Base-by-base conservation (phyloP, 2,888 invertebrate genomes). In the Mesorhabditis belari region DNA sequence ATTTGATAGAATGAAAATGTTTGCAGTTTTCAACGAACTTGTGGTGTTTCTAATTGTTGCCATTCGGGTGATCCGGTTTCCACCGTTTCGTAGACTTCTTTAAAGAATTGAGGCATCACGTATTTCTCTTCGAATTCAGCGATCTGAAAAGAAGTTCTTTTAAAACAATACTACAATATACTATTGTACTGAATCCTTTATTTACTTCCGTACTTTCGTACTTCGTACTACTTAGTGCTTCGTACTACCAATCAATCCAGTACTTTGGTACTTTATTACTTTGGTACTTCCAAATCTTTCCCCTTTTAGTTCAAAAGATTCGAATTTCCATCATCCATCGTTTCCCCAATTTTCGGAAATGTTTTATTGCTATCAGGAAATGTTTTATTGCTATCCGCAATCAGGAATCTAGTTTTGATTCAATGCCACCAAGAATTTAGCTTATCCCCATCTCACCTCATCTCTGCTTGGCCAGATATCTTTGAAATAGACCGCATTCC, bases 21-120 rank as follows among this genome's bases (percentile, higher is more conserved):
- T 12, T 9, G 9, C 9, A 35, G 9, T 9, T 50, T 1, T 12
- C 5, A 5, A 9, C 25, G 35, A 5, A 60, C 68, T 23, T 64
- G 86, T 0, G 93, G 90, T 3, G 91, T 90, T 1, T 87, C 82
- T 59, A 96, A 83, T 0, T 85, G 83, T 77, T 91, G 90, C 96
- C 96, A 96, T 49, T 88, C 87, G 0, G 86, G 82, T 5, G 90
- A 92, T 0, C 96, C 95, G 26, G 85, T 82, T 82, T 92, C 73
- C 59, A 79, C 76, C 63, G 73, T 77, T 26, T 71, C 71, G 62
- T 78, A 78, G 44, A 76, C 76, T 58, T 76, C 76, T 73, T 89
- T 88, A 82, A 96, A 98, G 93, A 98, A 95, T 3, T 90, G 89
- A 0, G 96, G 96, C 60, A 95, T 91, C 12, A 98, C 95, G 78